These are phyloP conservation scores for Rhorus exstirpatorius DNA, from an alignment of 2,888 invertebrate genomes.

Conservation along the genomic window DNA sequence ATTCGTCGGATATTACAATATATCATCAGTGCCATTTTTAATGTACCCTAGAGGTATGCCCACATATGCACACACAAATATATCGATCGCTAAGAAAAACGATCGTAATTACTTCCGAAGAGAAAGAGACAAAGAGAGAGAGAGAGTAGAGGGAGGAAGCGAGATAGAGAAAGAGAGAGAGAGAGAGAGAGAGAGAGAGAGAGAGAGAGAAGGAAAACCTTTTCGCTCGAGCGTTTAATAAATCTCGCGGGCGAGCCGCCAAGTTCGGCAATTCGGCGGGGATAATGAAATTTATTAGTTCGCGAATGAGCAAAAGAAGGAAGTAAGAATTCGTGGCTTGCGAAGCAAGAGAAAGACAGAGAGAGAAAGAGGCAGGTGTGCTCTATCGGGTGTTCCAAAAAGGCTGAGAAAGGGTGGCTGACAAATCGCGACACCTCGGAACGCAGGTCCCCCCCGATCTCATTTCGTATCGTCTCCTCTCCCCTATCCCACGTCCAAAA, in stretches of 20 bases:
- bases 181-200: constrained; percentile 17
- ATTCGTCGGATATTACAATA: too few relatives aligned
- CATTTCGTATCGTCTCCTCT: constrained; percentile 7
- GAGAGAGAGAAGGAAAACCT: constrained; percentile 11
- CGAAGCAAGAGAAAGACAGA: constrained; percentile 12
- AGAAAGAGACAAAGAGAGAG: constrained; percentile 32
- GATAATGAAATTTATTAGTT: constrained; percentile 76
- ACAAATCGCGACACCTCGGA: constrained; percentile 78
- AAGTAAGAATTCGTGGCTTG: constrained; percentile 49
- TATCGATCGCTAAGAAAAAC: constrained; percentile 26
- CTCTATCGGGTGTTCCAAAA: constrained; percentile 49
- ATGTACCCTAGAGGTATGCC: constrained; percentile 17
- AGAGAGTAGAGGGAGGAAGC: constrained; percentile 2
- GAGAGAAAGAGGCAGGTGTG: constrained; percentile 57
- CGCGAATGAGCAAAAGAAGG: constrained; percentile 47
- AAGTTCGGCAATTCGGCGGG: constrained; percentile 68
- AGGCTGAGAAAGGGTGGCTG: constrained; percentile 67
- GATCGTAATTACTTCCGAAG: constrained; percentile 60
- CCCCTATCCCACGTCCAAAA: constrained; percentile 33
- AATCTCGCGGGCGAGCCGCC: constrained; percentile 64
- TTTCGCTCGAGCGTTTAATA: constrained; percentile 45
- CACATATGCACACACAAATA: constrained; percentile 12
- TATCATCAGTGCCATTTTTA: constrained; percentile 42
- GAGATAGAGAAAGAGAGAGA: constrained; percentile 23
- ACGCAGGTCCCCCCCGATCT: constrained; percentile 50